Conservation (phyloP, 2,888 invertebrate species). For the Acleris laterana region DNA sequence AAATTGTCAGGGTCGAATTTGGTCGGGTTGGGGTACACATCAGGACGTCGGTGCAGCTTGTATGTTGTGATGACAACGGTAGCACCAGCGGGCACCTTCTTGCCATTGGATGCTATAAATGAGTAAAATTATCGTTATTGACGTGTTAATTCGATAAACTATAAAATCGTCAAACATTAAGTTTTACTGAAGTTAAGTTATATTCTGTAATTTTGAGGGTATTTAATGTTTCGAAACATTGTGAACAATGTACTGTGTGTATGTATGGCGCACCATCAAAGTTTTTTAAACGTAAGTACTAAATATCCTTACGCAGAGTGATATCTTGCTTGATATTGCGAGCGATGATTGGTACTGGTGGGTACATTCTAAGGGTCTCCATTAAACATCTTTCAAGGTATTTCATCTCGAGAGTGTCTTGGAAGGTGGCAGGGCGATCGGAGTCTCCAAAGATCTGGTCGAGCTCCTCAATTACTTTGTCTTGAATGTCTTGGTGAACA, state of each 20-base stretch:
- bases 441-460: conserved; percentile 90
- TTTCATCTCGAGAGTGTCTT: conserved; percentile 94
- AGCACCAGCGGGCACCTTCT: conserved; percentile 87
- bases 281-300: not conserved
- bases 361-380: conserved; percentile 91
- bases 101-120: conserved; percentile 84
- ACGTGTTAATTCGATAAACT: no score
- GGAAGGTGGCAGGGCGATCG: conserved; percentile 90
- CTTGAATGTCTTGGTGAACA: conserved; percentile 88
- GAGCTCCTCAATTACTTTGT: conserved; percentile 89
- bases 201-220: no score
- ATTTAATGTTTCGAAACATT: no score
- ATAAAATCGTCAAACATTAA: no score
- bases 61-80: conserved; percentile 88
- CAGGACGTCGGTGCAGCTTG: conserved; percentile 88
- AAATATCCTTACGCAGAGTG: conserved; percentile 85
- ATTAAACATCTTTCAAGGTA: conserved; percentile 92
- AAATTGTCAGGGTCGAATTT: conserved; percentile 94
- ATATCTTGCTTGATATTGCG: conserved; percentile 89
- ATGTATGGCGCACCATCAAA: no score
- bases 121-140: conserved; percentile 6
- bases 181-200: no score
- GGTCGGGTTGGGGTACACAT: conserved; percentile 90
- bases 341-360: conserved; percentile 92
- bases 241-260: no score